Evolutionary conservation across 2,888 invertebrate species (phyloP).

Genomic region (Seira musarum): DNA sequence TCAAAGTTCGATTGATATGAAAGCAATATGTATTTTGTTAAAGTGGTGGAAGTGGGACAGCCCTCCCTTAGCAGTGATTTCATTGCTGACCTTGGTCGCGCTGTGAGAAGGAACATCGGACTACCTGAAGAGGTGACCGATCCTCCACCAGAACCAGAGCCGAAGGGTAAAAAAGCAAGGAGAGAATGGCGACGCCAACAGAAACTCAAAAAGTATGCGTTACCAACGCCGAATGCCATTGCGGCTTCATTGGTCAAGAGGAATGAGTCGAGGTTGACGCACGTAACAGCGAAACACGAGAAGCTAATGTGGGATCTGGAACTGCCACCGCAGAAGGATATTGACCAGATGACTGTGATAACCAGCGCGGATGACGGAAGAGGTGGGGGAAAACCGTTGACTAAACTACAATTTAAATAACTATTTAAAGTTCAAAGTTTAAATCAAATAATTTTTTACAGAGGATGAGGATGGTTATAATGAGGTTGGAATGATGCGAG

Average conservation of each 20-base stretch:
- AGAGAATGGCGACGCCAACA: conserved; percentile 7
- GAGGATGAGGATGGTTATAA: conserved; percentile 66
- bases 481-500: conserved; percentile 56
- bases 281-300: conserved; percentile 38
- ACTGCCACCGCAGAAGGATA: not conserved
- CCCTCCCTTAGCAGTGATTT: conserved; percentile 36
- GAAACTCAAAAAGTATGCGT: conserved; percentile 24
- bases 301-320: conserved; percentile 25
- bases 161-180: conserved; percentile 27
- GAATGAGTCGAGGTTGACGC: conserved; percentile 32
- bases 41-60: not conserved
- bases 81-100: conserved; percentile 34
- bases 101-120: conserved; percentile 47
- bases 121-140: conserved; percentile 45
- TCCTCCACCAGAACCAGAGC: conserved; percentile 46
- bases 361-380: conserved; percentile 19
- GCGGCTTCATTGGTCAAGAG: conserved; percentile 44
- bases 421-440: not conserved
- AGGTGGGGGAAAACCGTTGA: conserved; percentile 19
- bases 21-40: not conserved
- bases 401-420: no score
- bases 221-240: conserved; percentile 41
- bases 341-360: not conserved
- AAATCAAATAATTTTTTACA: conserved; percentile 16
- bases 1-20: no score